phyloP scores from a whole-genome alignment of 2,888 invertebrate genomes.

The Amblyteles armatorius region DNA sequence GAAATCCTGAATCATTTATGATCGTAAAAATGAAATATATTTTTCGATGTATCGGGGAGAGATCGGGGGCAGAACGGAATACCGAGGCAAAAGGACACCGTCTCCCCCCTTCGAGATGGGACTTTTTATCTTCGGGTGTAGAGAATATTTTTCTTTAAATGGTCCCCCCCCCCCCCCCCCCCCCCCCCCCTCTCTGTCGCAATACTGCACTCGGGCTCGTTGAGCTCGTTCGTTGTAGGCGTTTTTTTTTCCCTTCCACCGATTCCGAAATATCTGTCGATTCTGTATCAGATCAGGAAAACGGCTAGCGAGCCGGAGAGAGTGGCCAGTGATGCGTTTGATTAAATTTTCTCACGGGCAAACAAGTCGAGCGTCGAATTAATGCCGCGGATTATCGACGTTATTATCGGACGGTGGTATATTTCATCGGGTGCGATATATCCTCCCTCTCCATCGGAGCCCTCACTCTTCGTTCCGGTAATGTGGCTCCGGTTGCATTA shows the following conservation, averaged over 20 bases:
- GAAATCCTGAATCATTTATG: constrained; percentile 57
- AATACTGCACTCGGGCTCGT: neutral
- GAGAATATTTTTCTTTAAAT: too few species aligned
- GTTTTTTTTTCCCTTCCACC: neutral
- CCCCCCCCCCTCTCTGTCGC: too few species aligned
- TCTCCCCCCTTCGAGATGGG: neutral
- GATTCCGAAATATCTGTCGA: constrained; percentile 16
- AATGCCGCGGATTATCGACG: constrained; percentile 42
- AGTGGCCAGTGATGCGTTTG: constrained; percentile 47
- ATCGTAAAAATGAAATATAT: constrained; percentile 53
- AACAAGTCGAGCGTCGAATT: constrained; percentile 48
- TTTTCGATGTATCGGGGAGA: constrained; percentile 1
- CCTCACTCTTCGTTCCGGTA: constrained; percentile 1
- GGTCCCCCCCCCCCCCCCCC: too few species aligned
- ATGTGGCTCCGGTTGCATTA: neutral
- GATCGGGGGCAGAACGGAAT: neutral
- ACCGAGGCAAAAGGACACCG: neutral
- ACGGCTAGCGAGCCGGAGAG: neutral
- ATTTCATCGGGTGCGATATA: constrained; percentile 5
- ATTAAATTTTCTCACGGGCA: constrained; percentile 46
- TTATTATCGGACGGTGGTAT: constrained; percentile 37
- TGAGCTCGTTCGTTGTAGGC: neutral
- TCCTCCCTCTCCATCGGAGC: neutral
- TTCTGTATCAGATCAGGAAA: constrained; percentile 15
- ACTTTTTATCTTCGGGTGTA: neutral